Conservation (phyloP, 92 coral and sea anemone species). For the Paramuricea clavata region DNA sequence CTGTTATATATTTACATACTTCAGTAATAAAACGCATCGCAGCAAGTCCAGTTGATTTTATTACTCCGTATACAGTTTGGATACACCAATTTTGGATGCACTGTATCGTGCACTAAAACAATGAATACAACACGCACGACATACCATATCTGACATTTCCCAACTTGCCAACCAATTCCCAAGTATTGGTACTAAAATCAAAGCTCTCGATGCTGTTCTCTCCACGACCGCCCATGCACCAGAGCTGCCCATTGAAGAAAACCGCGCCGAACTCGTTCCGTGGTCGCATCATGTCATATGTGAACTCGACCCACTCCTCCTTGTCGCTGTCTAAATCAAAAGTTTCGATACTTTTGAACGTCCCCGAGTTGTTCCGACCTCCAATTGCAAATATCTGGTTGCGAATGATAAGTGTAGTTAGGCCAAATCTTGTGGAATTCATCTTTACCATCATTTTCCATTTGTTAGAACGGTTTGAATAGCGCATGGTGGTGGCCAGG, state of each 20-base stretch:
- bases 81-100: too few relatives aligned
- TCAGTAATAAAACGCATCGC: too few relatives aligned
- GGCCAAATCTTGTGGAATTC: slow-evolving; percentile 75
- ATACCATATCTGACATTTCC: slow-evolving; percentile 82
- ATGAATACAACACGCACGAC: slow-evolving; percentile 76
- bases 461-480: slow-evolving; percentile 75
- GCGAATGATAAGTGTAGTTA: slow-evolving; percentile 65
- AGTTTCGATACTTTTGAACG: slow-evolving; percentile 76
- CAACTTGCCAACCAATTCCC: slow-evolving; percentile 75
- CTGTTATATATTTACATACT: too few relatives aligned
- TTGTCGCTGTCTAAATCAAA: slow-evolving; percentile 76
- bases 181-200: slow-evolving; percentile 67
- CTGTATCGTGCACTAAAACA: not conserved
- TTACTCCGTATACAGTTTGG: too few relatives aligned
- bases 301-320: slow-evolving; percentile 54
- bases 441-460: slow-evolving; percentile 77
- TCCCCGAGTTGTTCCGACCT: slow-evolving; percentile 84
- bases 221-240: slow-evolving; percentile 93
- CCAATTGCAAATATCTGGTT: slow-evolving; percentile 80
- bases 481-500: slow-evolving; percentile 77
- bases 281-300: slow-evolving; percentile 71
- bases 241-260: slow-evolving; percentile 65
- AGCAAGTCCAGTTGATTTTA: too few relatives aligned
- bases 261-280: slow-evolving; percentile 90
- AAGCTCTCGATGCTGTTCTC: slow-evolving; percentile 79